phyloP scores from a whole-genome alignment of 2,113 vertebrate genomes.

The Alethe castanea region DNA sequence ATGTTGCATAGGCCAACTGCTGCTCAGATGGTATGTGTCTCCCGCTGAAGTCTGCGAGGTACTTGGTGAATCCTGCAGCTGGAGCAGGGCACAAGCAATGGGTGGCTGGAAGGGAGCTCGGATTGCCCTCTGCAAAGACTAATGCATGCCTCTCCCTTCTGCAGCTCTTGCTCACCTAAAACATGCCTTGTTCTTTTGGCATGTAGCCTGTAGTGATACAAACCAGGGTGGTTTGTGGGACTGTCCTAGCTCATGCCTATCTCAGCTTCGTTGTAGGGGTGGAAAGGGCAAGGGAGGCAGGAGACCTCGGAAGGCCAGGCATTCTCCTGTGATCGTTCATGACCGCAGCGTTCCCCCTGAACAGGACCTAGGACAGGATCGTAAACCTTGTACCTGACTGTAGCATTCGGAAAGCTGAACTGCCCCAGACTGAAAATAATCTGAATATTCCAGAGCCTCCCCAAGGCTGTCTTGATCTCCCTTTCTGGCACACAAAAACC shows the following conservation, averaged over 20 bases:
- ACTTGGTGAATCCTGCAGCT: background rate
- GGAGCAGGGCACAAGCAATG: accelerated
- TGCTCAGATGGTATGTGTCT: accelerated
- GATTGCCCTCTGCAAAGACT: background rate
- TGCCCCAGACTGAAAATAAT: accelerated
- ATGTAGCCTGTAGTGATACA: background rate
- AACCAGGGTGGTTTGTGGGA: background rate
- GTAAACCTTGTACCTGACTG: background rate
- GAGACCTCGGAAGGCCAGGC: background rate
- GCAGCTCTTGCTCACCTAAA: background rate
- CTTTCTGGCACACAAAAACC: background rate
- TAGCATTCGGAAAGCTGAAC: accelerated
- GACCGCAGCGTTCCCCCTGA: background rate
- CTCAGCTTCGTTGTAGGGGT: background rate
- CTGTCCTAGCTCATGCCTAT: background rate
- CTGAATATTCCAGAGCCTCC: background rate
- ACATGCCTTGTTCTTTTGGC: background rate
- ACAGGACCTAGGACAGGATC: background rate
- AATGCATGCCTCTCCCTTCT: background rate
- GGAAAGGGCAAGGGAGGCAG: background rate
- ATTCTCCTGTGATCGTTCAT: background rate
- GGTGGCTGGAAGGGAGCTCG: background rate
- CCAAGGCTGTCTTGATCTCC: background rate
- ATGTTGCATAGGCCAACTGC: background rate
- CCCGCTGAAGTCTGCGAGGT: background rate